These are phyloP conservation scores for Hiodon tergisus DNA, from an alignment of 2,113 vertebrate genomes.

Conservation along the genomic window DNA sequence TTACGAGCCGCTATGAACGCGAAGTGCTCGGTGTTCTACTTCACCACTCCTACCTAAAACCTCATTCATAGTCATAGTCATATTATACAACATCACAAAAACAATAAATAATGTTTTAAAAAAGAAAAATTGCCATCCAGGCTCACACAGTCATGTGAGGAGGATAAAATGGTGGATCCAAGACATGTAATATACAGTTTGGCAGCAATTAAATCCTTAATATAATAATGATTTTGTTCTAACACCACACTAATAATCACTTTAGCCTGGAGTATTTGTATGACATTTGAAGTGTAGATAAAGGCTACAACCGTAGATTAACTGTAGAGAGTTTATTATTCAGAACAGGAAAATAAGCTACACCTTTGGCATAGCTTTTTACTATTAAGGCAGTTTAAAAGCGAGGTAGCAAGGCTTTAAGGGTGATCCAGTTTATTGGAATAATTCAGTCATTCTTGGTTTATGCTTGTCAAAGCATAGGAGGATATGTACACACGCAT, in stretches of 20 bases:
- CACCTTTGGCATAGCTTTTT: no score
- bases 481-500: no score
- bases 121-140: neutral
- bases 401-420: no score
- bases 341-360: no score
- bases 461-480: no score
- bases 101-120: neutral
- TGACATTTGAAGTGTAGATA: constrained; percentile 68
- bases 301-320: constrained; percentile 63
- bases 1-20: constrained; percentile 8
- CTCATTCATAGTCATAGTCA: neutral
- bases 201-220: constrained; percentile 58
- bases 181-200: constrained; percentile 55
- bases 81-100: neutral
- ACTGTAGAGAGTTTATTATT: no score
- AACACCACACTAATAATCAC: constrained; percentile 65
- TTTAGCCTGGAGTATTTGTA: constrained; percentile 66
- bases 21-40: neutral
- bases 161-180: constrained; percentile 31
- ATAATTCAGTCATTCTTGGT: no score
- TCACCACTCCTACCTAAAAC: constrained; percentile 5
- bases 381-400: no score
- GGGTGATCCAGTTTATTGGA: no score
- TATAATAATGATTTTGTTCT: constrained; percentile 73
- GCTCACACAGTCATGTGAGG: constrained; percentile 14